phyloP scores from a whole-genome alignment of 2,888 invertebrate species.

The Azorinus chamasolen region DNA sequence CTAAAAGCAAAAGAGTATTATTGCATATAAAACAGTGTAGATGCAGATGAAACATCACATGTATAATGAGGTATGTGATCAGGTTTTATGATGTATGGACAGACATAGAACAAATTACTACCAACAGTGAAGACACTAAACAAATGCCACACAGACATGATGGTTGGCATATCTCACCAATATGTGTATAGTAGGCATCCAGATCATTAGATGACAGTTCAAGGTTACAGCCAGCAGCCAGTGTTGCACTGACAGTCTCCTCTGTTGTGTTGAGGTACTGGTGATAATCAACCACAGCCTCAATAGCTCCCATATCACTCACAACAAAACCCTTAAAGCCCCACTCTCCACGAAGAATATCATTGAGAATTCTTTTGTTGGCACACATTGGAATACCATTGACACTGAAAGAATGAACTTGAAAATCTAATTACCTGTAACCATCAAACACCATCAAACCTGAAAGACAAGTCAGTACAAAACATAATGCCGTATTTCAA shows the following conservation, averaged over 20 bases:
- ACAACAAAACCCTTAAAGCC: constrained; percentile 72
- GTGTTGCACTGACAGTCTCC: constrained; percentile 66
- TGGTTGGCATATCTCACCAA: too few relatives aligned
- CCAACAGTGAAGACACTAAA: neutral
- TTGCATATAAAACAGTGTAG: too few relatives aligned
- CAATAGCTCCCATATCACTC: constrained; percentile 69
- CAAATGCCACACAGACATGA: too few relatives aligned
- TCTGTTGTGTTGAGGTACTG: constrained; percentile 65
- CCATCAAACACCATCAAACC: too few relatives aligned
- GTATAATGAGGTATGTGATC: too few relatives aligned
- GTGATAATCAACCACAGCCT: constrained; percentile 62
- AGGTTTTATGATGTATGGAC: neutral
- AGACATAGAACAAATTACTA: neutral
- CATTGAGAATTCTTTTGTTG: constrained; percentile 62
- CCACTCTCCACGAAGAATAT: constrained; percentile 66
- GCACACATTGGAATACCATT: constrained; percentile 72
- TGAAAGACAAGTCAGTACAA: too few relatives aligned
- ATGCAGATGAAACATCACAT: too few relatives aligned
- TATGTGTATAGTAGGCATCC: constrained; percentile 25
- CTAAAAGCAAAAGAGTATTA: too few relatives aligned
- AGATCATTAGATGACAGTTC: constrained; percentile 64
- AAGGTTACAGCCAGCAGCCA: constrained; percentile 77
- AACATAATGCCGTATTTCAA: too few relatives aligned
- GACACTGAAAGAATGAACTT: constrained; percentile 52
- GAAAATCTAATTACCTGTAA: too few relatives aligned